These are phyloP conservation scores for Drosophila pseudotakahashii DNA, from an alignment of 2,888 invertebrate genomes.

Conservation along the genomic window DNA sequence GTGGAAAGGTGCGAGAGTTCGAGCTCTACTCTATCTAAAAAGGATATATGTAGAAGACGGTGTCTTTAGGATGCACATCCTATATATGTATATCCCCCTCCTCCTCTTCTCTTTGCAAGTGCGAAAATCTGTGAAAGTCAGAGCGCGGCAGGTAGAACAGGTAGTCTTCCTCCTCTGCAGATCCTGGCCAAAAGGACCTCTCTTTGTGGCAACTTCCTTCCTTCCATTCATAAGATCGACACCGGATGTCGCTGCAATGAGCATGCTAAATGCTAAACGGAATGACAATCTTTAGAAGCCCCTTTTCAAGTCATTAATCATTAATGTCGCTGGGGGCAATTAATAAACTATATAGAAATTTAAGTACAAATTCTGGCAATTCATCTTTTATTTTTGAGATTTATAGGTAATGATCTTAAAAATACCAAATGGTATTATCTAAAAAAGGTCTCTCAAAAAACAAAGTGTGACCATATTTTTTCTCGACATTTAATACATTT, in stretches of 20 bases:
- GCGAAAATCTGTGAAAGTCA: conserved; percentile 62
- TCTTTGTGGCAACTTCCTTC: conserved; percentile 60
- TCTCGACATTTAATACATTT: too few species aligned
- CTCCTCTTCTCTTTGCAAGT: conserved; percentile 31
- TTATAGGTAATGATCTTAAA: background rate
- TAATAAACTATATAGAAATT: background rate
- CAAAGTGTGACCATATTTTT: too few species aligned
- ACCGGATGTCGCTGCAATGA: conserved; percentile 64
- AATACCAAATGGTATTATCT: too few species aligned
- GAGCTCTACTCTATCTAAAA: background rate
- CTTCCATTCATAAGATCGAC: conserved; percentile 65
- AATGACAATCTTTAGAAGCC: too few species aligned
- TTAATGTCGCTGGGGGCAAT: background rate
- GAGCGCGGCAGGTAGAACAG: conserved; percentile 37
- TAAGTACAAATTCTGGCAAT: background rate
- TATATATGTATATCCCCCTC: background rate
- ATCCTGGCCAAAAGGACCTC: conserved; percentile 12
- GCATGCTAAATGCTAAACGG: conserved; percentile 8
- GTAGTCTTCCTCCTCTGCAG: conserved; percentile 10
- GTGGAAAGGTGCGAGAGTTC: background rate
- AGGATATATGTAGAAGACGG: background rate
- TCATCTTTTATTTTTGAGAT: background rate
- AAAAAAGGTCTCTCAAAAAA: too few species aligned
- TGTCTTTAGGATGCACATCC: background rate
- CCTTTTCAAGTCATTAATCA: conserved; percentile 3